Evolutionary conservation across 2,888 invertebrate genomes (phyloP).

Genomic region (Dastarcus helophoroides): DNA sequence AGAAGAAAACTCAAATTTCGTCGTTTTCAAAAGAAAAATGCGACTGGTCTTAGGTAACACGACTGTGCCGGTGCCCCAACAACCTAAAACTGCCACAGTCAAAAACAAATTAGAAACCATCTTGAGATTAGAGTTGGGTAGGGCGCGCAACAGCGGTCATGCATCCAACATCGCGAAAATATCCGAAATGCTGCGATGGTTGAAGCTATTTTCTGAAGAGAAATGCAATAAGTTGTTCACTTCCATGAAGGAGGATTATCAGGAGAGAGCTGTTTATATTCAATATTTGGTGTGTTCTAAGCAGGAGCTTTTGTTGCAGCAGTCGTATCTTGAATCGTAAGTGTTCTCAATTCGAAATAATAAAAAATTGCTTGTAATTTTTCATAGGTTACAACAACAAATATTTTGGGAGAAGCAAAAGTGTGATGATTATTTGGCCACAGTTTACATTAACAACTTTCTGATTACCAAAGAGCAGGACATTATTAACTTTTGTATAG

Average conservation of each 20-base stretch:
- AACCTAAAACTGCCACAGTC: constrained; percentile 36
- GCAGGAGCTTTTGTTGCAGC: constrained; percentile 64
- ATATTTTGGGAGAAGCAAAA: constrained; percentile 58
- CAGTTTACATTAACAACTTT: constrained; percentile 68
- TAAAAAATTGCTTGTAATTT: not conserved
- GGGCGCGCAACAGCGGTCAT: constrained; percentile 70
- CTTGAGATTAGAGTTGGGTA: constrained; percentile 65
- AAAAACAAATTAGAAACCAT: constrained; percentile 48
- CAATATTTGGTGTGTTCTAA: constrained; percentile 72
- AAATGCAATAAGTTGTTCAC: constrained; percentile 58
- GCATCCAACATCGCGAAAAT: constrained; percentile 66
- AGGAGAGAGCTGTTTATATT: constrained; percentile 65
- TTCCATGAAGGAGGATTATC: constrained; percentile 64
- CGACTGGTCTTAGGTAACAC: constrained; percentile 83
- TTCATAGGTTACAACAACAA: constrained; percentile 43
- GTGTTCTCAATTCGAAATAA: constrained; percentile 10
- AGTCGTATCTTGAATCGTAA: constrained; percentile 59
- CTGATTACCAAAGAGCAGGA: constrained; percentile 64
- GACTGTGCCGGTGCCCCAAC: constrained; percentile 58
- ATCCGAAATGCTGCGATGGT: constrained; percentile 71
- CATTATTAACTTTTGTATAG: constrained; percentile 62
- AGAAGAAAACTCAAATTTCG: too few species aligned
- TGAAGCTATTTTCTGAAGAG: constrained; percentile 56
- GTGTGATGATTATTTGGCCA: constrained; percentile 61
- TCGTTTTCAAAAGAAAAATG: constrained; percentile 76